Conservation (phyloP, 1,140 invertebrate genomes). For the Thalassaphorura encarpata region DNA sequence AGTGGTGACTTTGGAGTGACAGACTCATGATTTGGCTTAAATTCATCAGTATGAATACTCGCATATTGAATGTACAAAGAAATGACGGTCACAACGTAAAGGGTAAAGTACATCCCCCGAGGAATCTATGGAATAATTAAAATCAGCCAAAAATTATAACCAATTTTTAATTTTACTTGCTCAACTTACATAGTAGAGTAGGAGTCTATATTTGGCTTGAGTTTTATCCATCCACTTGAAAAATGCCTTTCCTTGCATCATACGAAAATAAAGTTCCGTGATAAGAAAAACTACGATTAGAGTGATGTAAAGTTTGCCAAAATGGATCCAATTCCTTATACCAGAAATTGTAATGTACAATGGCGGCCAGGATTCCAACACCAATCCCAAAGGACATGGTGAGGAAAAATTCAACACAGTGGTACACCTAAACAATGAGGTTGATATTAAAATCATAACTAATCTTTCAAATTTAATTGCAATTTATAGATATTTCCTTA, state of each 20-base stretch:
- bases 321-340: background rate
- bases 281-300: background rate
- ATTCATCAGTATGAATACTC: background rate
- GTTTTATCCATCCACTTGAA: background rate
- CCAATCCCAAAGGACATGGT: background rate
- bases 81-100: background rate
- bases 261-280: background rate
- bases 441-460: too few relatives aligned
- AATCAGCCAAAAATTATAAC: background rate
- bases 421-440: background rate
- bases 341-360: background rate
- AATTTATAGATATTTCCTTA: too few relatives aligned
- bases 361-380: background rate
- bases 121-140: background rate
- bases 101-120: background rate
- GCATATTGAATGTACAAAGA: background rate
- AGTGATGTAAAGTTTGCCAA: background rate
- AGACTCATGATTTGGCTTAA: background rate
- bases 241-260: background rate
- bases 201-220: background rate
- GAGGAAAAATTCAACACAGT: background rate
- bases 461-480: too few relatives aligned
- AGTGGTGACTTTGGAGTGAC: background rate
- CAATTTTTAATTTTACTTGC: background rate
- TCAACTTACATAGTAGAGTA: background rate